Base-by-base conservation (phyloP, 2,888 invertebrate genomes). In the Aporophyla nigra region DNA sequence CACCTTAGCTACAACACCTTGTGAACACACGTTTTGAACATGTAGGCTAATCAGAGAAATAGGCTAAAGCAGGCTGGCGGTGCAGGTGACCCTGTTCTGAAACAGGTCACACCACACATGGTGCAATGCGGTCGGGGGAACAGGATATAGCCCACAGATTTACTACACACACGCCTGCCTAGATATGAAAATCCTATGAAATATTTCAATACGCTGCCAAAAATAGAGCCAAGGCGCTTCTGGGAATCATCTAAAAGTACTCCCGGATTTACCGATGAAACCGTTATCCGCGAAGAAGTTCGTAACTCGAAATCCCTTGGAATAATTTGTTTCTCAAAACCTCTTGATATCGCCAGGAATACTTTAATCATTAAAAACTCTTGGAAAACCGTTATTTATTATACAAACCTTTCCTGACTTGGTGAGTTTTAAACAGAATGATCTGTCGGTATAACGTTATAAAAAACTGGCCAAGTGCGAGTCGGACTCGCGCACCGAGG, bases 31-130 rank as follows among this genome's bases (percentile, higher is more conserved):
- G n/a, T 49, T 76, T 75, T 78, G 65, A 73, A 59, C 75, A 78
- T 78, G 40, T 61, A 71, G 80, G 74, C 63, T 82, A 84, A 86
- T 82, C 71, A 73, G 66, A 61, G 56, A 86, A 78, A 78, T 86
- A 68, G 86, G 76, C 76, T 86, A 79, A 74, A 82, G 77, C 75
- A 75, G 40, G 70, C 59, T 67, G 66, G 59, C 61, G 24, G 68
- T 71, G 67, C 71, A 73, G 58, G 68, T 85, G 81, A 87, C 84
- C 87, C 73, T 84, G 40, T 86, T 87, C 16, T 19, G 61, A 88
- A 88, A 80, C 78, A 82, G 88, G 87, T 87, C 88, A 83, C 67
- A 70, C 9, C 65, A 54, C 54, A 79, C 53, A 40, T 80, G 78
- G 71, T 83, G 83, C 82, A 84, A 49, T 86, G 86, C 84, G 65